Evolutionary conservation across 2,888 invertebrate genomes (phyloP).

Genomic region (Bellardia bayeri): DNA sequence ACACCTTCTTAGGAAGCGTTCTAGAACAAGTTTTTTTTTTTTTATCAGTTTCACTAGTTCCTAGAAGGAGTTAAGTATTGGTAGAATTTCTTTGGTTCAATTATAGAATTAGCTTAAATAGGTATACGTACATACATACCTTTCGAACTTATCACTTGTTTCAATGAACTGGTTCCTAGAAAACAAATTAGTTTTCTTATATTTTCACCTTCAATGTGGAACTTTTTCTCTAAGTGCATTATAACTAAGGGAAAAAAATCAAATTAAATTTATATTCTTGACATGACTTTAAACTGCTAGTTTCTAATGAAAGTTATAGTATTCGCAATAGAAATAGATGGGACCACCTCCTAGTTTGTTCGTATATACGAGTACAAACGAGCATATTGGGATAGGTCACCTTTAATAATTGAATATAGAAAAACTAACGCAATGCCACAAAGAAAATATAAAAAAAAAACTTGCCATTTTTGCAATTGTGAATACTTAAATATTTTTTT

Average conservation of each 20-base stretch:
- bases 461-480: background rate
- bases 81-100: too few species aligned
- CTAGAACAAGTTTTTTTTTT: too few species aligned
- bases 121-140: too few species aligned
- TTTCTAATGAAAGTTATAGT: slow-evolving; percentile 24
- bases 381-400: slow-evolving; percentile 62
- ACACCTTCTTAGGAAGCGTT: too few species aligned
- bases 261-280: slow-evolving; percentile 57
- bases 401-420: slow-evolving; percentile 56
- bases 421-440: background rate
- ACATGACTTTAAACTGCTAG: slow-evolving; percentile 49
- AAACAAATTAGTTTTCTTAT: too few species aligned
- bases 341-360: background rate
- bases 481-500: slow-evolving; percentile 16
- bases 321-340: background rate
- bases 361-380: background rate
- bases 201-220: too few species aligned
- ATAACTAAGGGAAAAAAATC: slow-evolving; percentile 13
- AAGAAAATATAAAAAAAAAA: background rate
- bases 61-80: too few species aligned
- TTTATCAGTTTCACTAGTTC: too few species aligned
- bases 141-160: too few species aligned
- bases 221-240: slow-evolving; percentile 24
- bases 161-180: too few species aligned
- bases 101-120: too few species aligned